A percentile compares a stretch with the other conserved stretches of the same genome.
Conservation (phyloP, 2,113 vertebrate species). For the Sceloporus tristichus region DNA sequence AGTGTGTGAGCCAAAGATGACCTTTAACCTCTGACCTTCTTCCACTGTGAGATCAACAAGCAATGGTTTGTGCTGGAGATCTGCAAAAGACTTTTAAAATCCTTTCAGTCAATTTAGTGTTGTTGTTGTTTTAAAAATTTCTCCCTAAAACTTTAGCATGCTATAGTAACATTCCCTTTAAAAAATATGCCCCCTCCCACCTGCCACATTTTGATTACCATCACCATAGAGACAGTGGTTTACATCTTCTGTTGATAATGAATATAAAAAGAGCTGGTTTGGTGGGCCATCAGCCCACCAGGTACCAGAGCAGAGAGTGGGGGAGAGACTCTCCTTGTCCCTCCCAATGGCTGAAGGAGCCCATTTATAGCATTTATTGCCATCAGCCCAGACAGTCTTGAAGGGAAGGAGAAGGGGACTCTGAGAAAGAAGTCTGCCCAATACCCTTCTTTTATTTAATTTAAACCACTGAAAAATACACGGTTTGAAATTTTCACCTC, state of each 20-base stretch:
- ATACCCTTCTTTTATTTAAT: not conserved
- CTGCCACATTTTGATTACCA: not conserved
- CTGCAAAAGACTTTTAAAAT: constrained; percentile 94
- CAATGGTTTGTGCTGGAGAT: constrained; percentile 96
- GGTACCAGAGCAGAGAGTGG: not conserved
- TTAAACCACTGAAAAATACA: not conserved
- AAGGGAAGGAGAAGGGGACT: not conserved
- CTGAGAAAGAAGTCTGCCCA: not conserved
- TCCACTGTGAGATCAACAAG: constrained; percentile 98
- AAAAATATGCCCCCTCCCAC: not conserved
- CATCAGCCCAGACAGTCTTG: not conserved
- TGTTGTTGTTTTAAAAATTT: not conserved
- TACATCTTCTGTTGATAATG: not conserved
- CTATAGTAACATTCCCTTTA: not conserved
- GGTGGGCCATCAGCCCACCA: not conserved
- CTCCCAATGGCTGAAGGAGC: not conserved
- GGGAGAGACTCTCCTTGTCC: not conserved
- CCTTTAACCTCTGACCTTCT: constrained; percentile 98
- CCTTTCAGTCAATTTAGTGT: constrained; percentile 62
- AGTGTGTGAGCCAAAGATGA: constrained; percentile 97
- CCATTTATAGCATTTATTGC: not conserved
- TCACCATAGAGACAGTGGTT: not conserved
- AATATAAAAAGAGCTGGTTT: not conserved
- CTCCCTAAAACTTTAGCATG: not conserved
- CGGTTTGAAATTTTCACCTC: not conserved